Conservation (phyloP, 1,140 invertebrate species). For the Galleria mellonella region DNA sequence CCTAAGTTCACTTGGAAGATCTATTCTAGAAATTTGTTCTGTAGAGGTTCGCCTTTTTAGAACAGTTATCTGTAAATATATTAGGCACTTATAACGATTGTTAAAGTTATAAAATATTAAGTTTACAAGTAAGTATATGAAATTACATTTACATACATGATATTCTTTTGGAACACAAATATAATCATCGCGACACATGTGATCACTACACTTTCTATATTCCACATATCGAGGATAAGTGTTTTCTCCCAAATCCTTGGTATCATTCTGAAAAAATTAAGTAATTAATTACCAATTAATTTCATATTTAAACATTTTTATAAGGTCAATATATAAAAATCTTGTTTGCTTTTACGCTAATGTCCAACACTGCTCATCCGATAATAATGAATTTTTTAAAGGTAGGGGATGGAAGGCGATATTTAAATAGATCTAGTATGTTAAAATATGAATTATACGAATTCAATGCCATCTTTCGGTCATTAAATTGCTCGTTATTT, state of each 20-base stretch:
- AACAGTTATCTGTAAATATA: slow-evolving; percentile 37
- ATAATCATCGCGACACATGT: slow-evolving; percentile 30
- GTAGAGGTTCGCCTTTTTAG: slow-evolving; percentile 29
- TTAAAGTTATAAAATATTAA: slow-evolving; percentile 3
- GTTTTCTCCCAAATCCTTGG: slow-evolving; percentile 27
- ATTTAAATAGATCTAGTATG: no score
- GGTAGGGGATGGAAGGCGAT: no score
- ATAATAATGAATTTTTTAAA: no score
- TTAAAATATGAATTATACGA: no score
- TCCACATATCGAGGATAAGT: slow-evolving; percentile 34
- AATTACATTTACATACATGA: slow-evolving; percentile 25
- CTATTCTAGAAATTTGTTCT: slow-evolving; percentile 19
- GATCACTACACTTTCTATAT: slow-evolving; percentile 32
- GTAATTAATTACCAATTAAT: neutral
- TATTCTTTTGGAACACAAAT: slow-evolving; percentile 32
- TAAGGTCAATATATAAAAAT: no score
- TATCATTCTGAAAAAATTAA: slow-evolving; percentile 24
- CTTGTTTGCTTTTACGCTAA: no score
- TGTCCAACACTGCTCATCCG: no score
- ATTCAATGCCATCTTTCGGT: no score
- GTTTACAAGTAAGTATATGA: neutral
- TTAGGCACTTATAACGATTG: neutral
- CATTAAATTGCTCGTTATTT: no score
- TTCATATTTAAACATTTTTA: neutral
- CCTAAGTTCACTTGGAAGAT: slow-evolving; percentile 35